Conservation (phyloP, 2,113 vertebrate genomes). For the Fulmarus glacialis region DNA sequence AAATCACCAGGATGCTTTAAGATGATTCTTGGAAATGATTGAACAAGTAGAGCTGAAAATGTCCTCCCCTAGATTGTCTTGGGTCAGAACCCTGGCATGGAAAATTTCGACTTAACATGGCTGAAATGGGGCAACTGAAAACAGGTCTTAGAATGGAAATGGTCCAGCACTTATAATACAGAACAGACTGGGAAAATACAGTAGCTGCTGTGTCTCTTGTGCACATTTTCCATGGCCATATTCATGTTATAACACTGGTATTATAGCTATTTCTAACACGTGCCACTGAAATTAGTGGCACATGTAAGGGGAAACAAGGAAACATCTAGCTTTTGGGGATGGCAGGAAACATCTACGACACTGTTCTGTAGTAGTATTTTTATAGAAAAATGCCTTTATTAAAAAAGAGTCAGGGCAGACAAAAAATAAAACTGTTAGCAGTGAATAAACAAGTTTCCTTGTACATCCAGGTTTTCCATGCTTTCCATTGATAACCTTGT, state of each 20-base stretch:
- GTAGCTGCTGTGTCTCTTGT: not conserved
- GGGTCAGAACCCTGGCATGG: not conserved
- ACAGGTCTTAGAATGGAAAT: not conserved
- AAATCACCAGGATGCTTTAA: not conserved
- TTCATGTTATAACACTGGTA: not conserved
- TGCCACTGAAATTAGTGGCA: not conserved
- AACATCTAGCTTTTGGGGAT: not conserved
- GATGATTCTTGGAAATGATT: not conserved
- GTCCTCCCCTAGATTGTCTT: not conserved
- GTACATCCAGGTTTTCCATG: conserved; percentile 81
- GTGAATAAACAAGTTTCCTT: conserved; percentile 76
- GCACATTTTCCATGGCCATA: not conserved
- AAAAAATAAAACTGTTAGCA: conserved; percentile 22
- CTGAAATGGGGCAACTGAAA: not conserved
- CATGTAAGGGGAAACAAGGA: not conserved
- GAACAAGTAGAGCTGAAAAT: not conserved
- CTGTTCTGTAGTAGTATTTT: not conserved
- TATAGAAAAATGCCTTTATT: not conserved
- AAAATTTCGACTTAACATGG: not conserved
- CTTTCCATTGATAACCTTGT: conserved; percentile 84
- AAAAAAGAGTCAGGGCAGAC: not conserved
- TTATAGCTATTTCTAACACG: not conserved
- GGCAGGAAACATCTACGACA: not conserved
- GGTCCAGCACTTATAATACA: not conserved
- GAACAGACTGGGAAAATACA: not conserved